These are phyloP conservation scores for Lomographa bimaculata DNA, from an alignment of 2,888 invertebrate genomes.

Conservation along the genomic window DNA sequence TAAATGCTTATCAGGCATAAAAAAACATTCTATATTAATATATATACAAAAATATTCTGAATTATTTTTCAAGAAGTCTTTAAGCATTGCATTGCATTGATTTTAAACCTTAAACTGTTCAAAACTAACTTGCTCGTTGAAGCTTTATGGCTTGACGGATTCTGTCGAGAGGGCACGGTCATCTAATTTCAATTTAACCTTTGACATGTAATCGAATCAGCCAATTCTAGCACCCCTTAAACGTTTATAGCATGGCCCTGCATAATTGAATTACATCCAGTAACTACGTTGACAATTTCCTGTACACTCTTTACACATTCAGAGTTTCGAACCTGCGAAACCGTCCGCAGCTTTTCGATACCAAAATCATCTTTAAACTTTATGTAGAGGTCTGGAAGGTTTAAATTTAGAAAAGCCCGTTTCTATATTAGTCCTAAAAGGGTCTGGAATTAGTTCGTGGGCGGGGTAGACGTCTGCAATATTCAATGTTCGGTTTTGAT, in stretches of 20 bases:
- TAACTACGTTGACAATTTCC: constrained; percentile 45
- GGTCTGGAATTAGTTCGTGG: constrained; percentile 9
- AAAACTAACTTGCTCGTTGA: too few relatives aligned
- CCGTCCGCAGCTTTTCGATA: not conserved
- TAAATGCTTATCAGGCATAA: too few relatives aligned
- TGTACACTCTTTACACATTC: constrained; percentile 7
- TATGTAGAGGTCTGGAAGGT: constrained; percentile 9
- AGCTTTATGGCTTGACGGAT: too few relatives aligned
- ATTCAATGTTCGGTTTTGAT: not conserved
- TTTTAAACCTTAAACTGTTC: too few relatives aligned
- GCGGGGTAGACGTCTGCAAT: constrained; percentile 8
- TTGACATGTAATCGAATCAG: constrained; percentile 13
- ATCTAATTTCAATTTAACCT: constrained; percentile 11
- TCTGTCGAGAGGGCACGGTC: too few relatives aligned
- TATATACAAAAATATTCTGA: too few relatives aligned
- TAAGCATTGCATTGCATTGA: too few relatives aligned
- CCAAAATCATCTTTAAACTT: constrained; percentile 6
- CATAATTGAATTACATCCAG: constrained; percentile 38
- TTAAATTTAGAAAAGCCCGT: constrained; percentile 17
- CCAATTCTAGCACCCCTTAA: constrained; percentile 13
- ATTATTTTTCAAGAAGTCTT: too few relatives aligned
- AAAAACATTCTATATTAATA: too few relatives aligned
- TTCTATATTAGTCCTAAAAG: constrained; percentile 2
- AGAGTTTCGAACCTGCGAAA: constrained; percentile 3
- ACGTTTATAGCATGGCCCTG: constrained; percentile 29